Evolutionary conservation across 2,888 invertebrate genomes (phyloP).

Genomic region (Archaeoteleia sp.): DNA sequence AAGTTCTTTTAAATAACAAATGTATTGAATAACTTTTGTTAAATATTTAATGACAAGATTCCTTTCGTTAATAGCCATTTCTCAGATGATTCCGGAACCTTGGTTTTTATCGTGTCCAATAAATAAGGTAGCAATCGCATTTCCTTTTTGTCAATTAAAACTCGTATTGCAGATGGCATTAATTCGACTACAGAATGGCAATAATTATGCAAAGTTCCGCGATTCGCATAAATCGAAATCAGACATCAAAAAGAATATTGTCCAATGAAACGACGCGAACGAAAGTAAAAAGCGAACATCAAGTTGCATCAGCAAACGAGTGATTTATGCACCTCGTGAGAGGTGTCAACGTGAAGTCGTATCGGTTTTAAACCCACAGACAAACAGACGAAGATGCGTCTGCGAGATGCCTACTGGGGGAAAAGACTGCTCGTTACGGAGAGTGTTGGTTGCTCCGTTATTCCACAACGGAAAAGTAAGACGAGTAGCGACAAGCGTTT

Average conservation of each 20-base stretch:
- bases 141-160: no score
- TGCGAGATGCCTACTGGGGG: slow-evolving; percentile 6
- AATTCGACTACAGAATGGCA: no score
- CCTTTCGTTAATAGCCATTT: no score
- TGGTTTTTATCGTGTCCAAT: no score
- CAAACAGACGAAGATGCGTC: slow-evolving; percentile 2
- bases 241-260: slow-evolving; percentile 8
- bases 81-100: no score
- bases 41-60: no score
- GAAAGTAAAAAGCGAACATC: slow-evolving; percentile 12
- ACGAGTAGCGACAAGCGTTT: background rate
- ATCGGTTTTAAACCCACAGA: slow-evolving; percentile 5
- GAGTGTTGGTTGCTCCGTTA: slow-evolving; percentile 13
- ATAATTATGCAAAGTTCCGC: no score
- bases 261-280: slow-evolving; percentile 2
- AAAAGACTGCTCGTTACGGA: slow-evolving; percentile 23
- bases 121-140: no score
- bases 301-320: slow-evolving; percentile 16
- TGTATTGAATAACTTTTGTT: no score
- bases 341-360: slow-evolving; percentile 7
- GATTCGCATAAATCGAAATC: no score
- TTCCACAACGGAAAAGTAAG: slow-evolving; percentile 8
- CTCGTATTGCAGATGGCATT: no score
- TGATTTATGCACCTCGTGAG: slow-evolving; percentile 16
- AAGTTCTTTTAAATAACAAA: no score